Conservation (phyloP, 1,140 invertebrate species). For the Phthorimaea operculella region DNA sequence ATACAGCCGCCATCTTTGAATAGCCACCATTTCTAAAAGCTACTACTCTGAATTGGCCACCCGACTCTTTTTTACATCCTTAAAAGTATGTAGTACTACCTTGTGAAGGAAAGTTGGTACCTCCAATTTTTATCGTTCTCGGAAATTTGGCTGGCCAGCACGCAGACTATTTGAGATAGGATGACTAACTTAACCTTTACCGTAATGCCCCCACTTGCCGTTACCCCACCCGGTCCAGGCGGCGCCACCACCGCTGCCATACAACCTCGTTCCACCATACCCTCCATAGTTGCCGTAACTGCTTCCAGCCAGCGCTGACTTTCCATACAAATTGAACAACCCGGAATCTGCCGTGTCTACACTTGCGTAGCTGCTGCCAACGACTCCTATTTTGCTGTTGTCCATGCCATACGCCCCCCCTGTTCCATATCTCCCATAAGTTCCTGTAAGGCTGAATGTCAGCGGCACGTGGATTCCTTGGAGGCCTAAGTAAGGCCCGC, state of each 20-base stretch:
- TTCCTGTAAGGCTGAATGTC: constrained; percentile 44
- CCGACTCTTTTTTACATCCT: not conserved
- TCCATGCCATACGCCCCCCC: constrained; percentile 9
- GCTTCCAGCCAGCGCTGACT: constrained; percentile 34
- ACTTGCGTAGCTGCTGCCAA: constrained; percentile 36
- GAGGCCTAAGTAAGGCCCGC: constrained; percentile 13
- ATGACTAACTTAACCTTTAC: constrained; percentile 38
- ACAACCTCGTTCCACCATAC: constrained; percentile 31
- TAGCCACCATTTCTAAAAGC: too few relatives aligned
- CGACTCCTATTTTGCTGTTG: constrained; percentile 20
- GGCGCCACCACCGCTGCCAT: constrained; percentile 26
- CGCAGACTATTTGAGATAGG: too few relatives aligned
- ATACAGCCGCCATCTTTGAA: too few relatives aligned
- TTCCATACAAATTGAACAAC: constrained; percentile 17
- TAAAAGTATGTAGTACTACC: too few relatives aligned
- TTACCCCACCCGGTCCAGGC: constrained; percentile 58
- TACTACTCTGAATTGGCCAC: too few relatives aligned
- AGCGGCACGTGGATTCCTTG: constrained; percentile 42
- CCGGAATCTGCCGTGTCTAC: constrained; percentile 16
- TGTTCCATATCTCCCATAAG: constrained; percentile 29
- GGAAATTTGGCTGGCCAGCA: too few relatives aligned
- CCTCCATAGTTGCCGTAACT: constrained; percentile 33
- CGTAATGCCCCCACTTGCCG: constrained; percentile 60
- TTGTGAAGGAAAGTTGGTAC: too few relatives aligned
- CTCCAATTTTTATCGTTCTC: too few relatives aligned